Base-by-base conservation (phyloP, 1,140 invertebrate genomes). In the Venturia canescens region DNA sequence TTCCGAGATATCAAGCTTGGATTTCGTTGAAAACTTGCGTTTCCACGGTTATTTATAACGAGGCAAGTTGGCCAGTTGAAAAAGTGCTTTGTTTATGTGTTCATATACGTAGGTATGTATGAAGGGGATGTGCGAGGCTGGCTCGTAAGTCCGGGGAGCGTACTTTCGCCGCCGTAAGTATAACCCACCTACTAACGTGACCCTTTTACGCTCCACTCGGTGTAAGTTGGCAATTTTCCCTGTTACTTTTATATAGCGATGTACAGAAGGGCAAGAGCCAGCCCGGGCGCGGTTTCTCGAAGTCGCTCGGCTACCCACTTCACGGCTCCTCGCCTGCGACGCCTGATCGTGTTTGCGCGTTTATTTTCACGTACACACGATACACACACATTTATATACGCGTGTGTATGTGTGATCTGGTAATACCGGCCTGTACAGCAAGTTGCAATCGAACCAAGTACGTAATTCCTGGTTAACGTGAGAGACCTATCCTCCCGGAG, bases 191-290 rank as follows among this genome's bases (percentile, higher is more conserved):
- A 76, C 72, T 76, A 50, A 60, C 72, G 50, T 76, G 72, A 76
- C 50, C 72, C 72, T 76, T 76, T 76, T 76, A 76, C 72, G 72
- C 72, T 76, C 53, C 72, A 76, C 72, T 53, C 63, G 72, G 72
- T 76, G 72, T 76, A 60, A 76, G 72, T 76, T 76, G 72, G 72
- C 72, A 76, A 76, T 76, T 76, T 76, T 76, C 72, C 53, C 72
- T 60, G 72, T 76, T 76, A 60, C 72, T 76, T 76, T 76, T 76
- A 76, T 76, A 76, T 76, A 76, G 53, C 53, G 44, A 27, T 29
- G 23, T 74, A 29, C 44, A 48, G 48, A 15, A 48, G 71, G 23
- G 44, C 44, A n/a, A 53, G 23, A 63, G 60, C n/a, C 60, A 13
- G 27, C 60, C 60, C 23, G 60, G 60, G 60, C 60, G 23, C 23